These are phyloP conservation scores for Argopecten irradians DNA, from an alignment of 1,140 invertebrate species.

Conservation along the genomic window DNA sequence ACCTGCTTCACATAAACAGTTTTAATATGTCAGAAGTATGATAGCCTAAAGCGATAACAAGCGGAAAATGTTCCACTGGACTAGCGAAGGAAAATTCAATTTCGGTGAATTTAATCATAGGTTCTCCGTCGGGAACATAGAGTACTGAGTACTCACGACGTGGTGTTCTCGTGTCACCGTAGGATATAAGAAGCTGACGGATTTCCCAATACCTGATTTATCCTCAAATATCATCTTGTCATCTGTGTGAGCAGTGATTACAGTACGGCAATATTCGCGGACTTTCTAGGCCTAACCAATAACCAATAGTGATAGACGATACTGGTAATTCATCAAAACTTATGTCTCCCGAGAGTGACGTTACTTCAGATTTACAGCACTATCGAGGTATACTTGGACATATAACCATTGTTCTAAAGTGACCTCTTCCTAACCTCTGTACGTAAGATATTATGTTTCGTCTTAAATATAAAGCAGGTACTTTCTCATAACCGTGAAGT, in stretches of 20 bases:
- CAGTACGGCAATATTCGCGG: neutral
- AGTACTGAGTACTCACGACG: neutral
- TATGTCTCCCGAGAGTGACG: neutral
- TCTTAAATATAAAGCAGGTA: neutral
- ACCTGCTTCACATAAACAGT: neutral
- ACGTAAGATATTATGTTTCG: neutral
- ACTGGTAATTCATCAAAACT: neutral
- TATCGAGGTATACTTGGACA: neutral
- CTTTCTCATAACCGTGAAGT: neutral
- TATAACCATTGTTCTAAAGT: neutral
- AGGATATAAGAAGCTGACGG: neutral
- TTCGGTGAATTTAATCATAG: slow-evolving; percentile 1
- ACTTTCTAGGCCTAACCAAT: neutral
- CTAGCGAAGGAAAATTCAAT: neutral
- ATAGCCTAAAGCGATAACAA: neutral
- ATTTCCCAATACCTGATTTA: neutral
- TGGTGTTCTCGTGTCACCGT: neutral
- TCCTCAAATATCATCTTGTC: neutral
- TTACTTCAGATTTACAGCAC: neutral
- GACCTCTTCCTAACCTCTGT: neutral
- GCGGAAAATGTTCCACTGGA: neutral
- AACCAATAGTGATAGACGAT: neutral
- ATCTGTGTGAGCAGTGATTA: neutral
- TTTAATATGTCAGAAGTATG: neutral
- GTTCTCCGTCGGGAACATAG: neutral